Evolutionary conservation across 2,797 vertebrate genomes (phyloP), one percentile per base, ranked within the genome.

Genomic region (Octomys mimax): DNA sequence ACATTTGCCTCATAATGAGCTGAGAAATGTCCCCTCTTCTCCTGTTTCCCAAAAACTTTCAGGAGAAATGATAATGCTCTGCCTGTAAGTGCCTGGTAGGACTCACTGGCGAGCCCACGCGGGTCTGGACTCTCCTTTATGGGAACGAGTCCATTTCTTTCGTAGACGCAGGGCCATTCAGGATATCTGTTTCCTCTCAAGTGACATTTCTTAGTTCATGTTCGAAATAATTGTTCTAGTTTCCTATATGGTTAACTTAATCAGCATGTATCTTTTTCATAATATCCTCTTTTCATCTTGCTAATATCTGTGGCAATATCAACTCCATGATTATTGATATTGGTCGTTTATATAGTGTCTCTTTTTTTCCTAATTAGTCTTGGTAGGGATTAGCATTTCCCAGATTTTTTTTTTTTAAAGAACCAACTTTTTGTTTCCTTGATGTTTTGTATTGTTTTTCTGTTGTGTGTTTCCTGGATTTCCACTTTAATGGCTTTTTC

Each of bases 371-470:
- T 82, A 57, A 16, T 80, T 33, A 77, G n/a, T 54, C 70, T 84
- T 62, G 28, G 68, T 62, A 57, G 79, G 22, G 59, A 42, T 89
- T 36, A 84, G 70, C 49, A 77, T 59, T 77, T n/a, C 22, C 77
- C 89, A 66, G 79, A 89, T 83, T 70, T 94, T 77, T 59, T 77
- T 59, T 49, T 78, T 31, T 22, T 21, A 13, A 83, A 82, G 64
- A 87, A 82, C 22, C 78, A 54, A 75, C 54, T 93, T 64, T 79
- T 75, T 71, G 70, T 62, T 59, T 14, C 49, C 59, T 70, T 12
- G 71, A 68, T 36, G 31, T 84, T 64, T 84, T 36, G 87, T 70
- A 78, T 85, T 89, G 70, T 89, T 79, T 77, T 82, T 82, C 78
- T 82, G 68, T 42, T 84, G 22, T n/a, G 8, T 46, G 36, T 57